Base-by-base conservation (phyloP, 1,140 invertebrate species). In the Nymphalis io region DNA sequence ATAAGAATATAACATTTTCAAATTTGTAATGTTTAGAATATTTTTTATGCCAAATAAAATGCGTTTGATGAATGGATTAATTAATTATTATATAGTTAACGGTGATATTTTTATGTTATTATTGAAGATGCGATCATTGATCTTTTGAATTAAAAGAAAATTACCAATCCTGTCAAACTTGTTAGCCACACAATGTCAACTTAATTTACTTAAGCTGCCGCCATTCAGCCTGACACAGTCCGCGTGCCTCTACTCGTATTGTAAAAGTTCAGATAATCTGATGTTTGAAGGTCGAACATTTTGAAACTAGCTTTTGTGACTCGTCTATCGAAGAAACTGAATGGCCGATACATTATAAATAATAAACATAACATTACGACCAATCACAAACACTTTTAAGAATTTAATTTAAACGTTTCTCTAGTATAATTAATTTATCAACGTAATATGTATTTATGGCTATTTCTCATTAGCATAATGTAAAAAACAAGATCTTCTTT, bases 211-310 rank as follows among this genome's bases (percentile, higher is more conserved):
- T 46, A 68, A 74, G 63, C 74, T 67, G 60, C 62, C 66, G 73
- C 73, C 73, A 80, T 82, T 82, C 78, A 84, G 73, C 48, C 71
- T 62, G 74, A 63, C 11, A 69, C 70, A 33, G 27, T 8, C 61
- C 59, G 64, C 51, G 21, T 61, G 44, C 4, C 27, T 66, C 53
- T 73, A 69, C 60, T 58, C 53, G 20, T 75, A 80, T 82, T 80
- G 86, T 88, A 88, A 88, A 85, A 85, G 83, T 85, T 81, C 76
- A 81, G 76, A 80, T 83, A 82, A 85, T 82, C 75, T 82, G 79
- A 81, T 80, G 82, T 75, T 74, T 83, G 75, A 83, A 87, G 81
- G 82, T 82, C 80, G 69, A n/a, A 38, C 55, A 72, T 87, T 87
- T 80, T 88, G 85, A 80, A 86, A 70, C 76, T 69, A 84, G 78